A percentile compares a stretch with the other conserved stretches of the same genome.
Evolutionary conservation across 2,113 vertebrate species (phyloP).

Genomic region (Petroica traversi): DNA sequence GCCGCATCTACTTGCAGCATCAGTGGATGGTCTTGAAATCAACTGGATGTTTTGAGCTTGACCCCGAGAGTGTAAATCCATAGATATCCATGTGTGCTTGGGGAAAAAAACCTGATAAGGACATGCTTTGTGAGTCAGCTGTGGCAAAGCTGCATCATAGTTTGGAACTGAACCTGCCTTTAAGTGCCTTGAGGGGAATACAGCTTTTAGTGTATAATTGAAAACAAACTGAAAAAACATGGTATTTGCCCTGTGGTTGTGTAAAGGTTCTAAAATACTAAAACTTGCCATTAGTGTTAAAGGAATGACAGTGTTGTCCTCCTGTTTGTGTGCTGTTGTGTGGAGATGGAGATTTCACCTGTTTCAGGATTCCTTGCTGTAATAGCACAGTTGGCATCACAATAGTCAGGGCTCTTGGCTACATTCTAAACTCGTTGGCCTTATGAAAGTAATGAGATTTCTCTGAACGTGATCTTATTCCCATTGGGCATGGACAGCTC

Average conservation of each 20-base stretch:
- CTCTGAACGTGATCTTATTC: not conserved
- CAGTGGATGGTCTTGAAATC: not conserved
- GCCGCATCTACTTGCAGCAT: not conserved
- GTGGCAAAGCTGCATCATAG: not conserved
- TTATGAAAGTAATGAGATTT: not conserved
- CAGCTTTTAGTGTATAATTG: not conserved
- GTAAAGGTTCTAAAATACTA: not conserved
- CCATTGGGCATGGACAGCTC: not conserved
- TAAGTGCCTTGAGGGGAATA: not conserved
- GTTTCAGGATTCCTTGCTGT: not conserved
- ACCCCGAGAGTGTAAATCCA: not conserved
- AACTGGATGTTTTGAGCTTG: not conserved
- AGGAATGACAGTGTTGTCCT: not conserved
- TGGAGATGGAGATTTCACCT: not conserved
- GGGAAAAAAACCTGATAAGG: not conserved
- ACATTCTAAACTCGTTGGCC: not conserved
- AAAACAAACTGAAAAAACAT: not conserved
- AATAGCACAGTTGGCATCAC: rapidly evolving
- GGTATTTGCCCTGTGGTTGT: not conserved
- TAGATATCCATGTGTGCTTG: not conserved
- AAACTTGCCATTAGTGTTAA: not conserved
- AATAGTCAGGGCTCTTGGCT: not conserved
- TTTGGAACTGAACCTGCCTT: not conserved
- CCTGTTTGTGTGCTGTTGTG: not conserved
- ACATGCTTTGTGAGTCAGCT: not conserved